phyloP scores from a whole-genome alignment of 2,888 invertebrate species.

The Thereva nobilitata region DNA sequence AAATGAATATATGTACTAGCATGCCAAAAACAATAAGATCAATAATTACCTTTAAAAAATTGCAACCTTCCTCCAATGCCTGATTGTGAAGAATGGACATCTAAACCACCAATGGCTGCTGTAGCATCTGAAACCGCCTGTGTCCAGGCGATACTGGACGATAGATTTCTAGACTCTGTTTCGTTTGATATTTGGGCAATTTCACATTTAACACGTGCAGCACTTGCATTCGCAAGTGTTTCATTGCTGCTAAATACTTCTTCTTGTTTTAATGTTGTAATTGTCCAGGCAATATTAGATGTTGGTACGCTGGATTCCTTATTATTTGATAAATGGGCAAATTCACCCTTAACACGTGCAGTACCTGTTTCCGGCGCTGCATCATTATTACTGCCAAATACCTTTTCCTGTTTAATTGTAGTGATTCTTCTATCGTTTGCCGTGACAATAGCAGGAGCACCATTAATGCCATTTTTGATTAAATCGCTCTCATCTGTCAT shows the following conservation, averaged over 20 bases:
- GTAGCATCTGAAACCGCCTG: slow-evolving; percentile 24
- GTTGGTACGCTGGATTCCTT: too few species aligned
- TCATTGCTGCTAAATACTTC: slow-evolving; percentile 26
- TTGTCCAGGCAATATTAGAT: neutral
- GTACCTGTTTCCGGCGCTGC: too few species aligned
- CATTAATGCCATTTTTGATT: slow-evolving; percentile 69
- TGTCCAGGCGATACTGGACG: slow-evolving; percentile 32
- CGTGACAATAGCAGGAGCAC: slow-evolving; percentile 53
- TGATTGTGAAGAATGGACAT: slow-evolving; percentile 7
- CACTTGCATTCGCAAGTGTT: slow-evolving; percentile 39
- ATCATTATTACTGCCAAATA: neutral
- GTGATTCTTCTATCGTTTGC: slow-evolving; percentile 39
- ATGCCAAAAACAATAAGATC: neutral
- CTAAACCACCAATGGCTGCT: slow-evolving; percentile 13
- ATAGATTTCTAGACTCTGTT: slow-evolving; percentile 17
- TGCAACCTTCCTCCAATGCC: slow-evolving; percentile 55
- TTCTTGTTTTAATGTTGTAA: slow-evolving; percentile 20
- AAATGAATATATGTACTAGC: neutral
- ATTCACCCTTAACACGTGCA: too few species aligned
- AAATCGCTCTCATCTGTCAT: slow-evolving; percentile 71
- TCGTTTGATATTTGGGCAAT: slow-evolving; percentile 1
- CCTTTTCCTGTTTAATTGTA: slow-evolving; percentile 23
- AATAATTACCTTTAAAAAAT: slow-evolving; percentile 56
- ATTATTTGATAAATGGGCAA: too few species aligned
- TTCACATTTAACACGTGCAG: slow-evolving; percentile 43